Evolutionary conservation across 2,113 vertebrate genomes (phyloP).

Genomic region (Nipponia nippon): DNA sequence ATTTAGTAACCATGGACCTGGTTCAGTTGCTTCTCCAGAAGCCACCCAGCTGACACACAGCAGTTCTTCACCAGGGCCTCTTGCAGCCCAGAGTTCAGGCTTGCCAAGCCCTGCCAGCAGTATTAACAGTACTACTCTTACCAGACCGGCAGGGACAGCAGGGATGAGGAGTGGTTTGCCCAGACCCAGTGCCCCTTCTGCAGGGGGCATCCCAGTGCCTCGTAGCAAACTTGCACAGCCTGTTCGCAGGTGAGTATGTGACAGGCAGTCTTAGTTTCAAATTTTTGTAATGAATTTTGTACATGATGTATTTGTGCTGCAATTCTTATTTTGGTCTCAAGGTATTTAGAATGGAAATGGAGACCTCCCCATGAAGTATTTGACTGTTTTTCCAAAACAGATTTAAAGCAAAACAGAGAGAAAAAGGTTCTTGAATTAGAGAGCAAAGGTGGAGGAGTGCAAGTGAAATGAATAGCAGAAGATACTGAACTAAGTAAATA

Average conservation of each 20-base stretch:
- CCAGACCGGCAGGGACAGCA: constrained; percentile 81
- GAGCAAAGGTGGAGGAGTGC: not conserved
- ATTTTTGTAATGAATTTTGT: not conserved
- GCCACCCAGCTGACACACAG: constrained; percentile 68
- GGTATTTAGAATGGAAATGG: not conserved
- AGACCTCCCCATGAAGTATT: not conserved
- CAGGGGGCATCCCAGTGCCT: constrained; percentile 90
- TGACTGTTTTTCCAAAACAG: not conserved
- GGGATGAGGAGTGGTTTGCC: constrained; percentile 86
- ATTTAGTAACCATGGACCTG: constrained; percentile 80
- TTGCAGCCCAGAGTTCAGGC: constrained; percentile 63
- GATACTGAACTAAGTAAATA: not conserved
- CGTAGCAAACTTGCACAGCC: constrained; percentile 97
- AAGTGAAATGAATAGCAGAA: not conserved
- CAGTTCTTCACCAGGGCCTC: constrained; percentile 72
- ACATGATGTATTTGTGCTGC: not conserved
- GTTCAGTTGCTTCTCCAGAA: constrained; percentile 69
- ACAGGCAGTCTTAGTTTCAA: not conserved
- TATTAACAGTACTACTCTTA: constrained; percentile 81
- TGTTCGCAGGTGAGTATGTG: constrained; percentile 85
- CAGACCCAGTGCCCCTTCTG: constrained; percentile 85
- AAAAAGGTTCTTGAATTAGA: not conserved
- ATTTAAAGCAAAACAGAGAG: not conserved
- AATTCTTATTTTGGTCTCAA: not conserved
- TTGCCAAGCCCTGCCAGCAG: constrained; percentile 69